Evolutionary conservation across 2,797 vertebrate species (phyloP), one percentile per base, ranked within the genome.

Genomic region (Phalloptychus januarius): DNA sequence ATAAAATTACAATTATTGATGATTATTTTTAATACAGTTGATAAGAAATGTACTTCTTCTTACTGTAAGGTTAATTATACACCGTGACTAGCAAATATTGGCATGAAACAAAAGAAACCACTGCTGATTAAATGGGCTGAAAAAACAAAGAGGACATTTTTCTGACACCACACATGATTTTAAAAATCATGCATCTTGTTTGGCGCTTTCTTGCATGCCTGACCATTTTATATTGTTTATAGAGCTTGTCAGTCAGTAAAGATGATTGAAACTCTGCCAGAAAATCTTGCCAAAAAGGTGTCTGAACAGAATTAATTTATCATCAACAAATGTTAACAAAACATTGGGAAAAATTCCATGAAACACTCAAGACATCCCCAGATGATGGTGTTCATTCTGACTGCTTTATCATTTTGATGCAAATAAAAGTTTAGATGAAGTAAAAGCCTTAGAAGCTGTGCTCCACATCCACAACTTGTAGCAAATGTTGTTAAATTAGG

Each of bases 301-400:
- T 2, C n/a, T 61, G 12, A 33, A 33, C 56, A 18, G 56, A 61
- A 61, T 15, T 61, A 15, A 38, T 38, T 65, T 65, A 5, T 65
- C 20, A 65, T 65, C 61, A 65, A 5, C 33, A 65, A 65, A 65
- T 36, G 33, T 65, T 20, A 23, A 23, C 18, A 38, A 38, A 18
- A 63, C 58, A 63, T 23, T 36, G 58, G 28, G 58, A 63, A 63
- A 36, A 31, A 61, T 61, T 61, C 28, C 58, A 63, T 6, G 23
- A 52, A 36, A 63, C 69, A 71, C 23, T 45, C 38, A 71, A 25
- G 71, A 76, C 65, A 48, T 71, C 76, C 7, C 65, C 38, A 48
- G 28, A 75, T 71, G 80, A 54, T 81, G 63, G 78, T 74, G 83
- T 80, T 36, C 31, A 82, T 79, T 86, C 79, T 89, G 71, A 72